Percentiles rank a stretch among this genome's conserved stretches.
Conservation (phyloP, 2,888 invertebrate genomes). For the Ochropleura plecta region DNA sequence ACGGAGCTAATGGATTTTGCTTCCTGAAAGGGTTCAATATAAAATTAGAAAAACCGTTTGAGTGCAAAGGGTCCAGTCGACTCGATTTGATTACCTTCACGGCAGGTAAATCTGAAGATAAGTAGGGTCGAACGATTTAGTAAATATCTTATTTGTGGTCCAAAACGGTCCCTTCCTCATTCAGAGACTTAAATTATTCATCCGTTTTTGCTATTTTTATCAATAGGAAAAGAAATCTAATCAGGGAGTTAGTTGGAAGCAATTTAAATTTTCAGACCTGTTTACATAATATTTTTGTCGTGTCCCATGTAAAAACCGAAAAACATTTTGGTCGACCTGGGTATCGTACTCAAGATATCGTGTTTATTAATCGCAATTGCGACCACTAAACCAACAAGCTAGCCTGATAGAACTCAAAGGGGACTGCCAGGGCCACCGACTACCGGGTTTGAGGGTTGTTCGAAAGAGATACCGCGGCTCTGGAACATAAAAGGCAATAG, state of each 20-base stretch:
- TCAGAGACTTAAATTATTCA: slow-evolving; percentile 41
- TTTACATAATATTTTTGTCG: slow-evolving; percentile 19
- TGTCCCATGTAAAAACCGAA: background rate
- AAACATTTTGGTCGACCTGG: background rate
- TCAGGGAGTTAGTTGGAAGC: slow-evolving; percentile 1
- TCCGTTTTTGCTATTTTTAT: slow-evolving; percentile 32
- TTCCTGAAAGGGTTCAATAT: slow-evolving; percentile 55
- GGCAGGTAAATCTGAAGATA: slow-evolving; percentile 69
- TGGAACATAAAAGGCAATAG: too few relatives aligned
- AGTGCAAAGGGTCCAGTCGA: slow-evolving; percentile 66
- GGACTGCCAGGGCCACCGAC: too few relatives aligned
- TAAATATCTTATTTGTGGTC: slow-evolving; percentile 65
- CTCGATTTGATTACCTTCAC: slow-evolving; percentile 72
- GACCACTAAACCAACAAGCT: background rate
- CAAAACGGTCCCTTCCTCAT: slow-evolving; percentile 48
- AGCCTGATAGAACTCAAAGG: background rate
- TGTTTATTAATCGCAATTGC: background rate
- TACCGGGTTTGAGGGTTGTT: too few relatives aligned
- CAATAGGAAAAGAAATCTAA: slow-evolving; percentile 31
- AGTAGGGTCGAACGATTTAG: slow-evolving; percentile 65
- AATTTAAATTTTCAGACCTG: slow-evolving; percentile 5
- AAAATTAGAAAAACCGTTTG: slow-evolving; percentile 69
- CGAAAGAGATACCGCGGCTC: too few relatives aligned
- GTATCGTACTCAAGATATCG: background rate
- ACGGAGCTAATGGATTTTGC: slow-evolving; percentile 65